A percentile compares a stretch with the other conserved stretches of the same genome.
These are phyloP conservation scores for Eugnorisma glareosa DNA, from an alignment of 2,888 invertebrate genomes.

Conservation along the genomic window DNA sequence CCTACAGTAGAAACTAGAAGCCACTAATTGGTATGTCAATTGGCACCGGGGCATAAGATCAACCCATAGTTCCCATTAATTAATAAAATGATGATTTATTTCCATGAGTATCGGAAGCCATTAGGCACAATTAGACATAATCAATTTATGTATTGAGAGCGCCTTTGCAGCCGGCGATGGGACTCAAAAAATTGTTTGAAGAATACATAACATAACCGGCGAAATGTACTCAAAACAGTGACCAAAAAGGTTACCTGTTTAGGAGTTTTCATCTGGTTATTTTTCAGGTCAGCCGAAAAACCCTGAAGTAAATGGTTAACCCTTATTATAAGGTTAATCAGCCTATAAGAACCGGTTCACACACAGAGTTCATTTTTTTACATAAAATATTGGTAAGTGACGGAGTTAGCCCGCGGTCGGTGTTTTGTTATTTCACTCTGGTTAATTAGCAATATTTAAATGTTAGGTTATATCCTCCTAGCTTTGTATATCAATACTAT, in stretches of 20 bases:
- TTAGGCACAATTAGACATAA: neutral
- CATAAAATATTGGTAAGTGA: neutral
- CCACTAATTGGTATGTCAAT: constrained; percentile 5
- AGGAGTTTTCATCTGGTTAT: neutral
- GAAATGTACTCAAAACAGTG: neutral
- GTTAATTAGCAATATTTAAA: no score
- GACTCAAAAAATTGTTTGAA: neutral
- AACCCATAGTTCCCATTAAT: constrained; percentile 20
- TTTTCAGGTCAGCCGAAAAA: neutral
- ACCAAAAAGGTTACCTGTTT: neutral
- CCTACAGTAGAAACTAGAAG: neutral
- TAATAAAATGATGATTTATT: constrained; percentile 11
- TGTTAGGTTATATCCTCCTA: no score
- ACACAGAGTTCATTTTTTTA: neutral
- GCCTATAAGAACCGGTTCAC: neutral
- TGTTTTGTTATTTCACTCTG: no score
- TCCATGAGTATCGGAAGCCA: neutral
- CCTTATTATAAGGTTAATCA: neutral
- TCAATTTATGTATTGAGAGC: neutral
- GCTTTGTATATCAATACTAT: no score
- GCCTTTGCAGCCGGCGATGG: no score
- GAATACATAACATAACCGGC: neutral
- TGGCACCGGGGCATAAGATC: constrained; percentile 9
- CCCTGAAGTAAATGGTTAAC: neutral
- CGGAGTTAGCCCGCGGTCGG: no score